phyloP scores from a whole-genome alignment of 2,113 vertebrate species.

The Rutilus rutilus region DNA sequence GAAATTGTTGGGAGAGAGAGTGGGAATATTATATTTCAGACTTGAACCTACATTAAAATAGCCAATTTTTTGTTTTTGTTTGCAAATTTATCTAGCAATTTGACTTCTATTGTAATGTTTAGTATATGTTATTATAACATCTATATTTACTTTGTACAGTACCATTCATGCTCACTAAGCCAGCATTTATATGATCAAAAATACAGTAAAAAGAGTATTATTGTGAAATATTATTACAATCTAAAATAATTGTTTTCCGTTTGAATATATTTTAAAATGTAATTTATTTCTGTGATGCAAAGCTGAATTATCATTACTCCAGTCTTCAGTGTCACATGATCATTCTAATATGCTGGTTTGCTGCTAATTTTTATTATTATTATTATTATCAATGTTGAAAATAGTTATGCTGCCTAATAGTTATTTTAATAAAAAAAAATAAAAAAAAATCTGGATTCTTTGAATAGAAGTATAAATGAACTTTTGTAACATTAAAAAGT shows the following conservation, averaged over 20 bases:
- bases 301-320: background rate
- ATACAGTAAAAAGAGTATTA: background rate
- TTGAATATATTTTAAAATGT: background rate
- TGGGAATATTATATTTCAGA: too few species aligned
- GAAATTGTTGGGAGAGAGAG: too few species aligned
- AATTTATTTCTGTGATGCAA: background rate
- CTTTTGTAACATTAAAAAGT: background rate
- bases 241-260: background rate
- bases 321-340: background rate
- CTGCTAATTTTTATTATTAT: background rate
- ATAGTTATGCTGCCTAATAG: background rate
- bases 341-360: background rate
- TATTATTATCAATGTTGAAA: background rate
- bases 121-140: too few species aligned
- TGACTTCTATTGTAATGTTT: too few species aligned
- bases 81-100: too few species aligned
- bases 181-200: background rate
- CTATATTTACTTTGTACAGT: background rate
- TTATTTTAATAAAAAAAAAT: background rate
- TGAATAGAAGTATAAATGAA: background rate
- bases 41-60: too few species aligned
- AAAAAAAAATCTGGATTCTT: too few species aligned
- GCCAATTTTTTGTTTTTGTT: too few species aligned
- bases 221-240: background rate
- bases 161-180: background rate